Conservation (phyloP, 2,113 vertebrate genomes). For the Microcebus griseorufus region DNA sequence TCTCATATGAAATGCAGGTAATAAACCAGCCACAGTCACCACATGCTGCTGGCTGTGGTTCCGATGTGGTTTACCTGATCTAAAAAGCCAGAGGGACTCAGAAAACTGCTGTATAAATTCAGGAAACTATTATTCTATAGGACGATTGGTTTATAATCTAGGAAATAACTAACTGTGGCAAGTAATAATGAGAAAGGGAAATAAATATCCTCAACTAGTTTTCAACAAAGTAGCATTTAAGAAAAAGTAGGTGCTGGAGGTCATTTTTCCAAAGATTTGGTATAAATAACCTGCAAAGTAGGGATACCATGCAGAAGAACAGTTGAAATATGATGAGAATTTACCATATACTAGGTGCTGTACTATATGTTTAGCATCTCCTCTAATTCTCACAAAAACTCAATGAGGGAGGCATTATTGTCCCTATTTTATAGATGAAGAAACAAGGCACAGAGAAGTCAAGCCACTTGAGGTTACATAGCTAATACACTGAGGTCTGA, state of each 20-base stretch:
- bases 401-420: background rate
- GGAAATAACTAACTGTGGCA: background rate
- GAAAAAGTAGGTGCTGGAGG: background rate
- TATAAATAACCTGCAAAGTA: background rate
- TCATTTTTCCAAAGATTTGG: background rate
- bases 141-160: background rate
- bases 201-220: background rate
- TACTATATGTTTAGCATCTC: background rate
- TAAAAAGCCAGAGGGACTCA: background rate
- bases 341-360: background rate
- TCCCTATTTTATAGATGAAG: background rate
- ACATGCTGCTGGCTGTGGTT: background rate
- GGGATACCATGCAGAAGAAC: background rate
- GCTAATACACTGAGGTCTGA: background rate
- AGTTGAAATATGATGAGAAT: background rate
- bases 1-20: background rate
- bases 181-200: background rate
- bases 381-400: background rate
- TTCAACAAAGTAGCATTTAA: conserved; percentile 23
- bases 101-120: background rate
- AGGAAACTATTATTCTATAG: background rate
- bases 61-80: background rate
- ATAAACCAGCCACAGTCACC: background rate
- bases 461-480: background rate
- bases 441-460: background rate